These are phyloP conservation scores for Brachystomella parvula DNA, from an alignment of 1,140 invertebrate genomes.

Conservation along the genomic window DNA sequence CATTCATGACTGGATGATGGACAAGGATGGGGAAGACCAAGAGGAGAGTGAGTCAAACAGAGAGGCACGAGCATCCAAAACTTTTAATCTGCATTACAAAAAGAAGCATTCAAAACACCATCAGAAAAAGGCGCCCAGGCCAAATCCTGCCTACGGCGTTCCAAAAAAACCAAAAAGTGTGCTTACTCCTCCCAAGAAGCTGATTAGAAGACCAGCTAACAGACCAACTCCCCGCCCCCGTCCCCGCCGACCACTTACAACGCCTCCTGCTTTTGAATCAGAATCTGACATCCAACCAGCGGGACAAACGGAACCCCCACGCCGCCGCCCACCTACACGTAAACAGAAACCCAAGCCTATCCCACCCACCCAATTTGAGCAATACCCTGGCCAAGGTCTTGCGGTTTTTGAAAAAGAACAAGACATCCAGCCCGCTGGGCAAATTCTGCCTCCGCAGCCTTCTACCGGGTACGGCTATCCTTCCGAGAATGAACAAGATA, in stretches of 20 bases:
- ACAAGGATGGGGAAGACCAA: neutral
- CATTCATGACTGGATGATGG: neutral
- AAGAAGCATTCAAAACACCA: neutral
- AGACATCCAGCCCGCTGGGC: conserved; percentile 6
- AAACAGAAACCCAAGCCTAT: neutral
- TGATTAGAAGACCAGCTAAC: neutral
- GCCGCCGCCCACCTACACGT: neutral
- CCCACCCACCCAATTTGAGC: neutral
- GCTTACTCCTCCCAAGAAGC: neutral
- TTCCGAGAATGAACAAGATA: conserved; percentile 1
- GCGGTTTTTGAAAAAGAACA: conserved; percentile 10
- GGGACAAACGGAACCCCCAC: neutral
- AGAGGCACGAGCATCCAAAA: neutral
- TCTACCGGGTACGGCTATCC: too few relatives aligned
- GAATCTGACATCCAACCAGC: neutral
- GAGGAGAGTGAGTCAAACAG: neutral
- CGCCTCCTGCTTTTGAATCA: neutral
- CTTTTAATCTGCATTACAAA: neutral
- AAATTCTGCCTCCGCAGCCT: neutral
- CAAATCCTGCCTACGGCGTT: neutral
- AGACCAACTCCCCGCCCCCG: too few relatives aligned
- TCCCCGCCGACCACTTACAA: neutral
- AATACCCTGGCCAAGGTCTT: neutral
- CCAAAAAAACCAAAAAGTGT: neutral
- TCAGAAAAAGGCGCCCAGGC: too few relatives aligned